Conservation (phyloP, 2,888 invertebrate species). For the Pyrochroa serraticornis region DNA sequence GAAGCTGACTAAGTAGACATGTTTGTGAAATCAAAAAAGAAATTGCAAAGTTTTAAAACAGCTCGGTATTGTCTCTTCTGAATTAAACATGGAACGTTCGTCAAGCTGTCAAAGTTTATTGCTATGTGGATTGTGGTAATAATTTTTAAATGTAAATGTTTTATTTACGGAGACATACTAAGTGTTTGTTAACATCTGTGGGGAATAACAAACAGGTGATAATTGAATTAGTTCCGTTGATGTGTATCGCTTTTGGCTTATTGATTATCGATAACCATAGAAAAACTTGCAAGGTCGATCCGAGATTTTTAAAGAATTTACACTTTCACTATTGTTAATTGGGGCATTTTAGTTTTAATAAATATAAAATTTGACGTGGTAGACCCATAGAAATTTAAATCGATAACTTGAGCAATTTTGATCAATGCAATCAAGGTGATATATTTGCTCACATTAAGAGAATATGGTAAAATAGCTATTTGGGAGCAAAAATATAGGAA, state of each 20-base stretch:
- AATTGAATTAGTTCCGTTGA: constrained; percentile 22
- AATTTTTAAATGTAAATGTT: constrained; percentile 21
- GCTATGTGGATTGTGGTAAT: constrained; percentile 23
- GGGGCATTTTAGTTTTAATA: no score
- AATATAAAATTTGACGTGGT: no score
- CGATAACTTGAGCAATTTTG: no score
- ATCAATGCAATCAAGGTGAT: no score
- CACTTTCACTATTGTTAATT: no score
- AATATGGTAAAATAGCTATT: no score
- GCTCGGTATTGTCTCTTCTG: constrained; percentile 12
- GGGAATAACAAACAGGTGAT: constrained; percentile 24
- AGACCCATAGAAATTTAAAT: no score
- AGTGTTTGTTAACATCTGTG: constrained; percentile 22
- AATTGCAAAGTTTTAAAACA: neutral
- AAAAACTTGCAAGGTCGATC: constrained; percentile 13
- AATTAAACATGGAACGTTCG: constrained; percentile 21
- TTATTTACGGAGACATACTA: constrained; percentile 24
- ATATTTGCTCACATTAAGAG: no score
- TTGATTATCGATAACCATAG: constrained; percentile 21
- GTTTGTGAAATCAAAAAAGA: constrained; percentile 17
- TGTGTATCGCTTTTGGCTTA: constrained; percentile 25
- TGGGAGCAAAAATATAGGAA: no score
- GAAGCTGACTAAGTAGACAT: no score
- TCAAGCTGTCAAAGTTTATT: constrained; percentile 27
- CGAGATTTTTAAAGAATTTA: constrained; percentile 14